Conservation (phyloP, 2,797 vertebrate genomes). For the Peromyscus eremicus region DNA sequence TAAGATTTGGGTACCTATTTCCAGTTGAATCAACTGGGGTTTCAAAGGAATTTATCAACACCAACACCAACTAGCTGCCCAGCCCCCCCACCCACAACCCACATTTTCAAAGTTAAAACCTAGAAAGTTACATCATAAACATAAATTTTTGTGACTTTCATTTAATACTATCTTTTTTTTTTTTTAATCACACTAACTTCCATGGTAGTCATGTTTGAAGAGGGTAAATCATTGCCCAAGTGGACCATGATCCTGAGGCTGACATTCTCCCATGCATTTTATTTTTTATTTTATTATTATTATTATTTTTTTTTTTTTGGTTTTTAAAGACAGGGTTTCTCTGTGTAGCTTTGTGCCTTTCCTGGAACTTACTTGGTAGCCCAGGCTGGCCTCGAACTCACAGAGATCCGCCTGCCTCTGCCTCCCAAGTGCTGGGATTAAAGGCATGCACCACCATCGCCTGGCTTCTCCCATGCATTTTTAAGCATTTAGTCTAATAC, state of each 20-base stretch:
- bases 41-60: background rate
- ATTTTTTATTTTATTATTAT: no score
- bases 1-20: background rate
- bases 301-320: no score
- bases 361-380: no score
- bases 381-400: no score
- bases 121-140: background rate
- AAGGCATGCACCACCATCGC: no score
- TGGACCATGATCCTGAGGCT: background rate
- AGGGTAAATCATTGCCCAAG: background rate
- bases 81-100: background rate
- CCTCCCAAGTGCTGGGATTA: no score
- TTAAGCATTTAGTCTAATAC: background rate
- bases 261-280: background rate
- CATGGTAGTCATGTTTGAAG: background rate
- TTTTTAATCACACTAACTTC: background rate
- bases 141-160: background rate
- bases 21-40: background rate
- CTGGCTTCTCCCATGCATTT: background rate
- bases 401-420: no score
- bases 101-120: background rate
- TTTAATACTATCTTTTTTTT: background rate
- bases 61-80: background rate
- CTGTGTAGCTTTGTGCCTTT: no score
- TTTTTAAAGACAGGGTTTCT: no score